A percentile compares a stretch with the other conserved stretches of the same genome.
Evolutionary conservation across 2,888 invertebrate species (phyloP).

Genomic region (Pyrochroa serraticornis): DNA sequence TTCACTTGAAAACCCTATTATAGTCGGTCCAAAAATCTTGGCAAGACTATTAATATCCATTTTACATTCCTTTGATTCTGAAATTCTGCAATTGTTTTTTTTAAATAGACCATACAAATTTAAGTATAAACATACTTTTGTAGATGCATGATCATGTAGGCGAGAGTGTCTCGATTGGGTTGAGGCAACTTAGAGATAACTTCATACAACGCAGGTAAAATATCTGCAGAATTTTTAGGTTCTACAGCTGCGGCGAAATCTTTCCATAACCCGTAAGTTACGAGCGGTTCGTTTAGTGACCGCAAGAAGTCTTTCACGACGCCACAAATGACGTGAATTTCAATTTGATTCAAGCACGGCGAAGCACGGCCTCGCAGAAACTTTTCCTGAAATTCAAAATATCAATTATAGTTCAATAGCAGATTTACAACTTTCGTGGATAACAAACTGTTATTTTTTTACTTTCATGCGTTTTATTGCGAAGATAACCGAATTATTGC

Average conservation of each 20-base stretch:
- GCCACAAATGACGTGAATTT: slow-evolving; percentile 90
- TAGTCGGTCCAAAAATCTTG: slow-evolving; percentile 91
- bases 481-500: no score
- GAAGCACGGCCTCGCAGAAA: slow-evolving; percentile 86
- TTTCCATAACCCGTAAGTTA: slow-evolving; percentile 81
- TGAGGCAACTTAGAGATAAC: slow-evolving; percentile 85
- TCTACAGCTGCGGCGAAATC: slow-evolving; percentile 78
- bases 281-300: slow-evolving; percentile 85
- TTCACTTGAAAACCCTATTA: slow-evolving; percentile 85
- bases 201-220: slow-evolving; percentile 70
- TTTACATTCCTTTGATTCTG: slow-evolving; percentile 82
- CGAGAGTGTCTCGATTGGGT: slow-evolving; percentile 93
- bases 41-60: slow-evolving; percentile 92
- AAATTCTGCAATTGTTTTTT: slow-evolving; percentile 65
- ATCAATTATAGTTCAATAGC: background rate
- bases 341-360: slow-evolving; percentile 75
- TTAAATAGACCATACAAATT: slow-evolving; percentile 4
- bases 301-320: slow-evolving; percentile 94
- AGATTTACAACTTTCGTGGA: no score
- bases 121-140: slow-evolving; percentile 66
- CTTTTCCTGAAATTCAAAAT: slow-evolving; percentile 65
- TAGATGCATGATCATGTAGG: slow-evolving; percentile 89
- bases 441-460: no score
- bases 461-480: no score
- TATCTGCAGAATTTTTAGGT: slow-evolving; percentile 63